Conservation (phyloP, 1,140 invertebrate species). For the Brachionus manjavacas region DNA sequence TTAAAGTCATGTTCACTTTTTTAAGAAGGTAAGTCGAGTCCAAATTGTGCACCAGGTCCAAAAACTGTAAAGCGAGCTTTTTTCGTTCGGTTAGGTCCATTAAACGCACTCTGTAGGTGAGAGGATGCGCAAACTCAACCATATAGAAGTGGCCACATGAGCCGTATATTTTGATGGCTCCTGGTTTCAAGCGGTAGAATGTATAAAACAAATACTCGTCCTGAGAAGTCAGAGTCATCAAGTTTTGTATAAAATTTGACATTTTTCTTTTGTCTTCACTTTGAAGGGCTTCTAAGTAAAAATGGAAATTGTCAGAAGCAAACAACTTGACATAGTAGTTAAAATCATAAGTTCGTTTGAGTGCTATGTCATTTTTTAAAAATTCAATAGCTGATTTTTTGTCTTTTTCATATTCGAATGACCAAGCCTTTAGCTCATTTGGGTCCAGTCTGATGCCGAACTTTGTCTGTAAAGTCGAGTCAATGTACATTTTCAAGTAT, state of each 20-base stretch:
- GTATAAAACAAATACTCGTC: constrained; percentile 40
- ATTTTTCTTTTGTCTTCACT: not conserved
- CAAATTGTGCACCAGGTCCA: not conserved
- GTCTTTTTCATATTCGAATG: not conserved
- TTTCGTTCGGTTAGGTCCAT: not conserved
- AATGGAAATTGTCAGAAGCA: constrained; percentile 3
- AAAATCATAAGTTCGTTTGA: not conserved
- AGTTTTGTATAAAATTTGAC: constrained; percentile 28
- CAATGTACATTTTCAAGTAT: not conserved
- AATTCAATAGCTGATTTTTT: not conserved
- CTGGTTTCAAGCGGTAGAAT: constrained; percentile 16
- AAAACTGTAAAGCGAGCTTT: not conserved
- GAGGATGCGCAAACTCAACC: constrained; percentile 10
- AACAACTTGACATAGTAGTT: constrained; percentile 12
- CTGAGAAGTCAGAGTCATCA: not conserved
- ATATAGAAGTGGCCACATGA: constrained; percentile 40
- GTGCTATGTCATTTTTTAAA: not conserved
- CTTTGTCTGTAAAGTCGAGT: not conserved
- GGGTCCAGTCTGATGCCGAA: not conserved
- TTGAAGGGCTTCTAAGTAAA: not conserved
- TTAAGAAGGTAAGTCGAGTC: not conserved
- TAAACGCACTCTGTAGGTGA: not conserved
- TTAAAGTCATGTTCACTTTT: not conserved
- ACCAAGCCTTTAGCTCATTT: not conserved
- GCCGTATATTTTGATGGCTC: constrained; percentile 5